These are phyloP conservation scores for Cebus imitator DNA, from an alignment of 2,113 vertebrate species.

Conservation along the genomic window DNA sequence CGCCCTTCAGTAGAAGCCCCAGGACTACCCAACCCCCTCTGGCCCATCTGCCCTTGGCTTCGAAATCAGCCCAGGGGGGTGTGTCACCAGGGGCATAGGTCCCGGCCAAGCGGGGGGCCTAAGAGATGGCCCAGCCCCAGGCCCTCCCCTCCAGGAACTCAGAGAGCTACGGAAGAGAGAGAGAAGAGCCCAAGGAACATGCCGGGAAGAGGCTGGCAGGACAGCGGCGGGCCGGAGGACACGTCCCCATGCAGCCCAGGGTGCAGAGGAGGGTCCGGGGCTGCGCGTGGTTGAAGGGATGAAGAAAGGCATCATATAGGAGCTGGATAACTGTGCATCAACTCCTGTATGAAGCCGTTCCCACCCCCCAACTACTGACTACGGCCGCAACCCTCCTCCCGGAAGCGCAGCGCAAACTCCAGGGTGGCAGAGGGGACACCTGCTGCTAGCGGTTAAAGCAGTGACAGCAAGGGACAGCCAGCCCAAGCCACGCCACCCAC, in stretches of 20 bases:
- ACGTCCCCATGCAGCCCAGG: not conserved
- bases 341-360: constrained; percentile 65
- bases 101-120: not conserved
- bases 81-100: not conserved
- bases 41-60: not conserved
- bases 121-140: not conserved
- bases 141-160: not conserved
- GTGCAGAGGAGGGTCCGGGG: constrained; percentile 55
- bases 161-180: not conserved
- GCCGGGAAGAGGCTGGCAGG: not conserved
- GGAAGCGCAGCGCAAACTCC: not conserved
- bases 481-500: not conserved
- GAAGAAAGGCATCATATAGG: constrained; percentile 65
- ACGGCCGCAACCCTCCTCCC: constrained; percentile 64
- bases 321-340: constrained; percentile 55
- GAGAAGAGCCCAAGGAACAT: not conserved
- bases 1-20: not conserved
- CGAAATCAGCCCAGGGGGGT: not conserved
- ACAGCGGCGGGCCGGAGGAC: not conserved
- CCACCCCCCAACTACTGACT: constrained; percentile 67
- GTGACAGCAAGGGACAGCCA: not conserved
- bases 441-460: not conserved
- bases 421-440: not conserved
- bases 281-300: constrained; percentile 44
- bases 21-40: not conserved